Percentiles rank a stretch among this genome's conserved stretches.
These are phyloP conservation scores for Craniophora ligustri DNA, from an alignment of 2,888 invertebrate species.

Conservation along the genomic window DNA sequence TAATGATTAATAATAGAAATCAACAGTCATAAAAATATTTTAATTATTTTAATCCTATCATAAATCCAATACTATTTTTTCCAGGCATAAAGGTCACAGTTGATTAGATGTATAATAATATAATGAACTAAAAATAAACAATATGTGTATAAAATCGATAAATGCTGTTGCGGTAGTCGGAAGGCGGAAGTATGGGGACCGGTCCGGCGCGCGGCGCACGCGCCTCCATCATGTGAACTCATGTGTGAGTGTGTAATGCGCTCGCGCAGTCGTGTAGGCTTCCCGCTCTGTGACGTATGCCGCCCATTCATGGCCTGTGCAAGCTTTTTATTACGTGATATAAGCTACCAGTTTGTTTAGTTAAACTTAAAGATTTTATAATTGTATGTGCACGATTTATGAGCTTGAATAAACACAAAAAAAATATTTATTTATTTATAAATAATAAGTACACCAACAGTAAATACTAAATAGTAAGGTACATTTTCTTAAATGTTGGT, in stretches of 20 bases:
- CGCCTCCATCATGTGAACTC: slow-evolving; percentile 42
- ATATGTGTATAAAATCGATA: slow-evolving; percentile 34
- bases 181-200: slow-evolving; percentile 76
- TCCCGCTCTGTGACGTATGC: slow-evolving; percentile 65
- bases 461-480: no score
- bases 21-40: slow-evolving; percentile 9
- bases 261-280: slow-evolving; percentile 59
- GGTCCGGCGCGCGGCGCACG: slow-evolving; percentile 57
- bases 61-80: slow-evolving; percentile 12
- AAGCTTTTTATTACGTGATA: slow-evolving; percentile 43
- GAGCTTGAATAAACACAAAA: no score
- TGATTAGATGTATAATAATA: slow-evolving; percentile 19
- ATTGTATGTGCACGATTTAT: slow-evolving; percentile 21
- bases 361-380: slow-evolving; percentile 20
- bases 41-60: slow-evolving; percentile 1
- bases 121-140: slow-evolving; percentile 39
- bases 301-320: slow-evolving; percentile 60
- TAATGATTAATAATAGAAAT: neutral
- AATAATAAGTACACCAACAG: no score
- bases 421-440: no score
- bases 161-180: slow-evolving; percentile 65
- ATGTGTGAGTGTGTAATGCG: slow-evolving; percentile 48
- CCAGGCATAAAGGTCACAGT: slow-evolving; percentile 39
- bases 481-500: no score
- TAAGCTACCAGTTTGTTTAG: slow-evolving; percentile 30